phyloP scores from a whole-genome alignment of 2,113 vertebrate genomes.

The Anarrhichthys ocellatus region DNA sequence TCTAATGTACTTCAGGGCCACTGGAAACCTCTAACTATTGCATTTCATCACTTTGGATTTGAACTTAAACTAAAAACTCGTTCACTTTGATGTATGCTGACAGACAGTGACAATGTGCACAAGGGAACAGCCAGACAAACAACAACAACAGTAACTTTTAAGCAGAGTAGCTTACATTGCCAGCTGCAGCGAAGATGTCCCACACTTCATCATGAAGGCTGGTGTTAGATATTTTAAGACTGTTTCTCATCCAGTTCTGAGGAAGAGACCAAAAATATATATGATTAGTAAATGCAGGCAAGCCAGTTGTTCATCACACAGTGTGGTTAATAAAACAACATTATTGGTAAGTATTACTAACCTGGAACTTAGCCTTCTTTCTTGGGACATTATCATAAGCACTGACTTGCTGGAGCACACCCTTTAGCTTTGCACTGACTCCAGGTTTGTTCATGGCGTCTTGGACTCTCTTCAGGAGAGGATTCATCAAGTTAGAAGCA shows the following conservation, averaged over 20 bases:
- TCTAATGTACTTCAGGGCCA: neutral
- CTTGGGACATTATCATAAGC: slow-evolving; percentile 93
- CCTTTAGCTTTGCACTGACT: slow-evolving; percentile 85
- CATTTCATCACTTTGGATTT: neutral
- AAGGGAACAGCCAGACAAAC: neutral
- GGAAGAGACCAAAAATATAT: neutral
- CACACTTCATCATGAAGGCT: slow-evolving; percentile 91
- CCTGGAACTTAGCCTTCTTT: slow-evolving; percentile 96
- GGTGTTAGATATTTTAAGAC: slow-evolving; percentile 86
- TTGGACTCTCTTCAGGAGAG: slow-evolving; percentile 87
- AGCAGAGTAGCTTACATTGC: slow-evolving; percentile 81
- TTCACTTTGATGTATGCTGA: neutral
- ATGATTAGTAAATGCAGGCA: neutral
- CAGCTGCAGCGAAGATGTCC: slow-evolving; percentile 88
- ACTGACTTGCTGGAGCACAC: slow-evolving; percentile 89
- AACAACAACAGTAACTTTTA: neutral
- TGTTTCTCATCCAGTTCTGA: slow-evolving; percentile 98
- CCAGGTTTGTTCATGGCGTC: slow-evolving; percentile 89
- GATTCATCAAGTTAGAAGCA: slow-evolving; percentile 3
- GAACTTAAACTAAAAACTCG: neutral
- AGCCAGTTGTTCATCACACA: neutral
- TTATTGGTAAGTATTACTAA: slow-evolving; percentile 53
- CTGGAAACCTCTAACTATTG: neutral
- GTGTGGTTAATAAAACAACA: neutral
- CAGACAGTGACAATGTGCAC: neutral